phyloP scores from a whole-genome alignment of 2,113 vertebrate genomes.

The Tetrax tetrax region DNA sequence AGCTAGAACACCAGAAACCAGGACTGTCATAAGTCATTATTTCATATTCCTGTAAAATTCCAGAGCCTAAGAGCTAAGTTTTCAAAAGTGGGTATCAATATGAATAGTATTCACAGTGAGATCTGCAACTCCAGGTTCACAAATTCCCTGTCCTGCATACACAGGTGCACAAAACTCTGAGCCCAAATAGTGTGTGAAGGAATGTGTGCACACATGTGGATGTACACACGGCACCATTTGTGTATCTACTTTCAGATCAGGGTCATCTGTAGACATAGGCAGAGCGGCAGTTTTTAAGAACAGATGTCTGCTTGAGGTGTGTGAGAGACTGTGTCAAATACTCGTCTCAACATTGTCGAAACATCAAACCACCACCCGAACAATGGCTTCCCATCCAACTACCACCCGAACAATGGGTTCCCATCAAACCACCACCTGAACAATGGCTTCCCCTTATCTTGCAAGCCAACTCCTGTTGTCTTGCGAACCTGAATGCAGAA shows the following conservation, averaged over 20 bases:
- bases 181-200: not conserved
- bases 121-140: not conserved
- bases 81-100: not conserved
- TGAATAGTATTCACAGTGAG: not conserved
- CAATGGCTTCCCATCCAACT: too few species aligned
- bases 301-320: not conserved
- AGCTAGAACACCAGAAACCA: not conserved
- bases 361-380: too few species aligned
- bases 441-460: too few species aligned
- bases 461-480: too few species aligned
- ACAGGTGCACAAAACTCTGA: not conserved
- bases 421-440: too few species aligned
- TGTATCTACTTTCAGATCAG: not conserved
- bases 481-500: too few species aligned
- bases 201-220: not conserved
- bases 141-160: not conserved
- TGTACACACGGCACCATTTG: accelerated
- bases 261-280: not conserved
- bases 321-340: too few species aligned
- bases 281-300: not conserved
- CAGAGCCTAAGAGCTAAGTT: not conserved
- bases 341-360: too few species aligned
- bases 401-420: too few species aligned
- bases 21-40: not conserved
- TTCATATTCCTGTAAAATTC: not conserved